Percentiles rank a stretch among this genome's conserved stretches.
These are phyloP conservation scores for Helicolenus hilgendorfi DNA, from an alignment of 2,797 vertebrate genomes.

Conservation along the genomic window DNA sequence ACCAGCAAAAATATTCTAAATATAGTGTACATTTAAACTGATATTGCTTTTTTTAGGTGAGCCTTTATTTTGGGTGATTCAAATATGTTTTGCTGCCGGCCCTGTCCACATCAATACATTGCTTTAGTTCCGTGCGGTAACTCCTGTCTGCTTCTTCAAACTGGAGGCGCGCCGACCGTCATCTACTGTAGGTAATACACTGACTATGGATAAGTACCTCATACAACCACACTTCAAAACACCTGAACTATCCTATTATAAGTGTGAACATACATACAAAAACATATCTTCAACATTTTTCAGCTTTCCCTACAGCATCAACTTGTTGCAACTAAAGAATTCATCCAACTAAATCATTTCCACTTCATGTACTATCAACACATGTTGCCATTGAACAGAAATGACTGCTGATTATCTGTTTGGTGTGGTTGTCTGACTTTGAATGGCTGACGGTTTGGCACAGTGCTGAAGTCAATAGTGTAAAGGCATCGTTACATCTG, in stretches of 20 bases:
- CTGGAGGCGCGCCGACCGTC: too few relatives aligned
- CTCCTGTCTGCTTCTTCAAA: too few relatives aligned
- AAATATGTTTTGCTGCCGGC: too few relatives aligned
- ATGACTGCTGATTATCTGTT: not conserved
- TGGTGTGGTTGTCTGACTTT: not conserved
- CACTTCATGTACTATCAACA: not conserved
- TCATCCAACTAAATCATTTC: not conserved
- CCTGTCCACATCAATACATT: too few relatives aligned
- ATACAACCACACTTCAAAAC: too few relatives aligned
- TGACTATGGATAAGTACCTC: too few relatives aligned
- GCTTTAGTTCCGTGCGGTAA: too few relatives aligned
- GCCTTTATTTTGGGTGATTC: too few relatives aligned
- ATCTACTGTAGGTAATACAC: too few relatives aligned
- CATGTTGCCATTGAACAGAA: not conserved
- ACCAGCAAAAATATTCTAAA: accelerated
- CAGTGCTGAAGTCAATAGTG: not conserved
- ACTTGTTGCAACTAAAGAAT: not conserved
- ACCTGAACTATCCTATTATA: not conserved
- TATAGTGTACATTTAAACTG: too few relatives aligned
- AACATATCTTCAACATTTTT: not conserved
- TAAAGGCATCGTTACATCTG: not conserved
- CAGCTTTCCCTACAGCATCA: not conserved
- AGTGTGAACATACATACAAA: not conserved
- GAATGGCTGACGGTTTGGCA: not conserved
- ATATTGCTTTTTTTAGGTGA: too few relatives aligned